Conservation (phyloP, 2,113 vertebrate species). For the Neodon shergylaensis region DNA sequence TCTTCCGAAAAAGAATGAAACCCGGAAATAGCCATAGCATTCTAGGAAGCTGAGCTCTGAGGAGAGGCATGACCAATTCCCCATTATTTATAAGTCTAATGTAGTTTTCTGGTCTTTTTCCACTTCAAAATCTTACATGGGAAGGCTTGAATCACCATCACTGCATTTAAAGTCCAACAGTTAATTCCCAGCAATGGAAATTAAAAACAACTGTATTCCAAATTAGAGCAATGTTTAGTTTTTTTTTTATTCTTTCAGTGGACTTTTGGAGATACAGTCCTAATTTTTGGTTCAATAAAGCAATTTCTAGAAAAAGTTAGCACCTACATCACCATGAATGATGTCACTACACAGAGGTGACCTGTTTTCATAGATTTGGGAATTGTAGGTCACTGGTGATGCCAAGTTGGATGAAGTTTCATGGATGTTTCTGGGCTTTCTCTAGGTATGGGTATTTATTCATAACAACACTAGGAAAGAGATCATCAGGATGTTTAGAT, state of each 20-base stretch:
- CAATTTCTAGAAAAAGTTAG: constrained; percentile 42
- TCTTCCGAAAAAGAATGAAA: constrained; percentile 6
- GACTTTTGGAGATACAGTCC: constrained; percentile 13
- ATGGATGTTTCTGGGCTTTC: neutral
- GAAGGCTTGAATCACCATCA: constrained; percentile 50
- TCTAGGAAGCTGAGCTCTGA: constrained; percentile 5
- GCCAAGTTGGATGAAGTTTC: neutral
- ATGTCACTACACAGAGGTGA: neutral
- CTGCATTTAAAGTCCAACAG: constrained; percentile 41
- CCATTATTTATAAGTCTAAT: constrained; percentile 55
- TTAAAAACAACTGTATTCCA: constrained; percentile 61
- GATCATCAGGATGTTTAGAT: neutral
- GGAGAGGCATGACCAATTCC: constrained; percentile 30
- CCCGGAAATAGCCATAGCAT: neutral
- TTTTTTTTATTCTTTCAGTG: constrained; percentile 38
- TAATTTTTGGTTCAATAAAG: constrained; percentile 39
- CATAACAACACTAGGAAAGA: neutral
- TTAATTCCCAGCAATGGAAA: constrained; percentile 57
- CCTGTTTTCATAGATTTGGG: neutral
- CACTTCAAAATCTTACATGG: constrained; percentile 24
- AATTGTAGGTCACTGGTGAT: neutral
- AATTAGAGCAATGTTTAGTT: neutral
- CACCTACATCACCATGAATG: neutral
- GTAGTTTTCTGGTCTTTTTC: constrained; percentile 34
- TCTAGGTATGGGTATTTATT: neutral